These are phyloP conservation scores for Polydrusus tereticollis DNA, from an alignment of 2,888 invertebrate genomes.

Conservation along the genomic window DNA sequence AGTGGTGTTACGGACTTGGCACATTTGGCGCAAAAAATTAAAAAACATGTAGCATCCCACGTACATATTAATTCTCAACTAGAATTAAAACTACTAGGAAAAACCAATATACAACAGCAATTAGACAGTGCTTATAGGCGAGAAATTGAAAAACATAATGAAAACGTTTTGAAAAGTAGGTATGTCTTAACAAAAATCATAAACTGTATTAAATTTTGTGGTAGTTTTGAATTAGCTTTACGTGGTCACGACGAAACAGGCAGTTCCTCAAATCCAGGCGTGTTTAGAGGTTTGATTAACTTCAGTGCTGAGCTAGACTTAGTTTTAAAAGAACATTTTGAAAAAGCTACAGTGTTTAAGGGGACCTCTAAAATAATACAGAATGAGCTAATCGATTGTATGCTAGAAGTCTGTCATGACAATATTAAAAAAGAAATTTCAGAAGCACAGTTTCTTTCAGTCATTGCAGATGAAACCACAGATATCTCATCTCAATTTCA, in stretches of 20 bases:
- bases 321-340: too few relatives aligned
- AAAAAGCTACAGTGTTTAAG: too few relatives aligned
- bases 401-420: constrained; percentile 37
- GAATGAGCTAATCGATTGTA: constrained; percentile 42
- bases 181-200: too few relatives aligned
- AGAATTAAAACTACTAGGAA: constrained; percentile 27
- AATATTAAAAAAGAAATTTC: constrained; percentile 40
- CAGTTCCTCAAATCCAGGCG: too few relatives aligned
- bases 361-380: constrained; percentile 22
- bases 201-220: too few relatives aligned
- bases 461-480: constrained; percentile 59
- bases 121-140: constrained; percentile 31
- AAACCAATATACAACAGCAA: too few relatives aligned
- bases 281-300: too few relatives aligned
- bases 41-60: constrained; percentile 31
- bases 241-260: constrained; percentile 50
- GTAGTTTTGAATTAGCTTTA: too few relatives aligned
- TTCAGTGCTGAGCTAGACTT: too few relatives aligned
- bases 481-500: constrained; percentile 54
- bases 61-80: constrained; percentile 27
- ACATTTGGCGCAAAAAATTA: too few relatives aligned
- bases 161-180: constrained; percentile 36
- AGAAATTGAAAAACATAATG: constrained; percentile 44
- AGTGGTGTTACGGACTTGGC: constrained; percentile 14
- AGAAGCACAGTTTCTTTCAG: constrained; percentile 43